Evolutionary conservation across 2,113 vertebrate genomes (phyloP), one percentile per base, ranked within the genome.

Genomic region (Hucho hucho): DNA sequence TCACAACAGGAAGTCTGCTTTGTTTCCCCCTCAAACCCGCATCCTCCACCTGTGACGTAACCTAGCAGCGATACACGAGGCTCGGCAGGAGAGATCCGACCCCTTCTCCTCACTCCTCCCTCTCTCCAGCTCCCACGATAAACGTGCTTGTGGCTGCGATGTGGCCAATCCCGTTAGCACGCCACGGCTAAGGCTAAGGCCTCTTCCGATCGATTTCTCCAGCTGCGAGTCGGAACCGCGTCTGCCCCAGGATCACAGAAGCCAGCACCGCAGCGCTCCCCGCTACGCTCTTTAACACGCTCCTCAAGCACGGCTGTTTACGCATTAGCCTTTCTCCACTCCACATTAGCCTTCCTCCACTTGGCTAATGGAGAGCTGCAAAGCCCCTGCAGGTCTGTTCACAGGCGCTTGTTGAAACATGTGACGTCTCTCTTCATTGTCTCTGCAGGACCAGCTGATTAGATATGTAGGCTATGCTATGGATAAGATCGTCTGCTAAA

Each of bases 1-100:
- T 85, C 81, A 80, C 84, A 81, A 88, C 87, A 87, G 84, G 86
- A 89, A 88, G 87, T 89, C 86, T 66, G 83, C 87, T 88, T 86
- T 78, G 59, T 85, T 88, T 81, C 81, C 84, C 43, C 76, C 79
- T 81, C 73, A 77, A 81, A 61, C 59, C 85, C 74, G 63, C 70
- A 67, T 80, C 69, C 88, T 83, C 83, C 81, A 88, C 84, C 87
- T 86, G 86, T 92, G 90, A 92, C 84, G 84, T 87, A 83, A 87
- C 86, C 83, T 88, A 87, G 84, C 89, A 89, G 88, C 82, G 26
- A 84, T 80, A 82, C 81, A 88, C 73, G 68, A 65, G 75, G 79
- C 84, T 83, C 71, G n/a, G 74, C 75, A 72, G 85, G 86, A 88
- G 81, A 76, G 75, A 78, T 71, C 64, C 68, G 25, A 70, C 75